Evolutionary conservation across 2,113 vertebrate genomes (phyloP).

Genomic region (Nansenia antarctica): DNA sequence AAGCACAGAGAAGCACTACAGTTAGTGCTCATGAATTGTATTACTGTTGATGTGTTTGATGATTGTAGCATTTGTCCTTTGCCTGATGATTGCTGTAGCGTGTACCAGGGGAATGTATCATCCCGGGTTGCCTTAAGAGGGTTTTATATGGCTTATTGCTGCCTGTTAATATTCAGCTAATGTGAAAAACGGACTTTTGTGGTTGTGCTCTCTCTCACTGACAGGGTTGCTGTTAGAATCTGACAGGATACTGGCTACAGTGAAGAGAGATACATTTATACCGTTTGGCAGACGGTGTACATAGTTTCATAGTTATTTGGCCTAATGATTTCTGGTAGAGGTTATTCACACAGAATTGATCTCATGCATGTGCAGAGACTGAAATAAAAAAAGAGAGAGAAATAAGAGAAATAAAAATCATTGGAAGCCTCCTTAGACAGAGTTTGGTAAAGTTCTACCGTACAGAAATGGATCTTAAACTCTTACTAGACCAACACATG

Average conservation of each 20-base stretch:
- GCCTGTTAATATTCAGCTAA: constrained; percentile 57
- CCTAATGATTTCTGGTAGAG: background rate
- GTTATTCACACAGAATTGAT: background rate
- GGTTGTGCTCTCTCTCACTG: constrained; percentile 3
- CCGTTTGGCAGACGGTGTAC: background rate
- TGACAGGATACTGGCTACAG: background rate
- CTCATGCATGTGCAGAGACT: background rate
- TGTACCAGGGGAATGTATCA: constrained; percentile 50
- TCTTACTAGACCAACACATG: constrained; percentile 49
- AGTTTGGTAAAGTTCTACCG: constrained; percentile 47
- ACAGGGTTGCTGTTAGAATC: background rate
- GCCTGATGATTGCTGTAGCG: constrained; percentile 50
- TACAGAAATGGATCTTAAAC: constrained; percentile 30
- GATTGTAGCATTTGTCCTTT: constrained; percentile 32
- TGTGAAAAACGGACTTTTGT: constrained; percentile 52
- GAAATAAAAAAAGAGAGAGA: no score
- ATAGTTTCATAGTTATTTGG: no score
- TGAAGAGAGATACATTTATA: background rate
- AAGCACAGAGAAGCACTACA: constrained; percentile 41
- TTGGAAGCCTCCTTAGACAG: no score
- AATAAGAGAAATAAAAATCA: no score
- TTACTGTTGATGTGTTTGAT: constrained; percentile 38
- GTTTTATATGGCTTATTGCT: constrained; percentile 46
- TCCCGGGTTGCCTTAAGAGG: constrained; percentile 29
- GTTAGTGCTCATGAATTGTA: constrained; percentile 39